These are phyloP conservation scores for Steinernema scapterisci DNA, from an alignment of 2,888 invertebrate species.

Conservation along the genomic window DNA sequence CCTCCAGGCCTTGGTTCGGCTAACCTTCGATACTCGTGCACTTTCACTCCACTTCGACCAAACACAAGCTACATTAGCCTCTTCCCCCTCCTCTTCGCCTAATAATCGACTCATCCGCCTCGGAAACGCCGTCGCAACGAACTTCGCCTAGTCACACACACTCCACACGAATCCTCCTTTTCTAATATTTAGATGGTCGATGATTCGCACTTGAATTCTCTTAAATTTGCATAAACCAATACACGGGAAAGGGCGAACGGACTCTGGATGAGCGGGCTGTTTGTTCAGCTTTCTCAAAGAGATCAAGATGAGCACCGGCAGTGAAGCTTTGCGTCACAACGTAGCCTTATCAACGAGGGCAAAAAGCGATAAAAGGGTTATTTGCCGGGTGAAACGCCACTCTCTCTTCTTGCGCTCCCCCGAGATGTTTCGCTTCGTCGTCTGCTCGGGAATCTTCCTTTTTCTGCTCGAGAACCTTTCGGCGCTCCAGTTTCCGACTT, in stretches of 20 bases:
- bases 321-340: neutral
- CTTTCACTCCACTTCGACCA: too few species aligned
- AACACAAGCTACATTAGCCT: neutral
- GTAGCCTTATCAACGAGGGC: slow-evolving; percentile 7
- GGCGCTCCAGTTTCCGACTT: neutral
- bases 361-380: slow-evolving; percentile 12
- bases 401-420: neutral
- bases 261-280: neutral
- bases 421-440: neutral
- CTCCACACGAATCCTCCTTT: too few species aligned
- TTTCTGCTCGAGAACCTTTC: neutral
- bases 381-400: neutral
- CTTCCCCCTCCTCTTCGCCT: neutral
- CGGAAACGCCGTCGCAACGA: neutral
- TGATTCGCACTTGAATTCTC: too few species aligned
- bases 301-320: neutral
- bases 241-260: neutral
- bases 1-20: neutral
- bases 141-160: neutral
- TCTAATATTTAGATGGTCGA: too few species aligned
- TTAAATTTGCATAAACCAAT: neutral
- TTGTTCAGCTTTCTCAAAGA: neutral
- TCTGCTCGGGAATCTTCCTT: neutral
- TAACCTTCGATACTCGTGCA: neutral
- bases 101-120: slow-evolving; percentile 9